Evolutionary conservation across 2,113 vertebrate species (phyloP).

Genomic region (Crotalus helleri): DNA sequence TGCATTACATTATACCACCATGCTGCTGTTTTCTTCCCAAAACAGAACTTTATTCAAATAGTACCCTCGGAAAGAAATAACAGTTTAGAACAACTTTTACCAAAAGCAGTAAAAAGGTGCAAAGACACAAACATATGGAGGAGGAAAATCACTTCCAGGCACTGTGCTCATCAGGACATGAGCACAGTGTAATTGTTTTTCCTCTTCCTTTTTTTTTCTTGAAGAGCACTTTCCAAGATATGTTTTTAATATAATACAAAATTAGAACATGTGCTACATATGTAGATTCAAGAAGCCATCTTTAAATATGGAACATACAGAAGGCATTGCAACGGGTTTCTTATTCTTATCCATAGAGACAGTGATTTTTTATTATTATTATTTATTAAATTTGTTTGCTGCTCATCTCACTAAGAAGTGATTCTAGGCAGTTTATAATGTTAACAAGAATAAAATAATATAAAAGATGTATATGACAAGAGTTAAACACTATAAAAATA

Average conservation of each 20-base stretch:
- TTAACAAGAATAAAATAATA: too few species aligned
- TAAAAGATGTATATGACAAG: neutral
- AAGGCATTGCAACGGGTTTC: neutral
- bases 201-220: neutral
- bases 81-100: neutral
- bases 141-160: neutral
- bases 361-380: neutral
- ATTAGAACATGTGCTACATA: neutral
- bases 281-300: neutral
- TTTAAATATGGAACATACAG: neutral
- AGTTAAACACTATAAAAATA: neutral
- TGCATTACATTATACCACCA: neutral
- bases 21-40: neutral
- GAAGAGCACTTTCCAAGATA: neutral
- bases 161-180: neutral
- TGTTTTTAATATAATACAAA: neutral
- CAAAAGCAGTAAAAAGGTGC: neutral
- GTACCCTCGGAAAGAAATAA: neutral
- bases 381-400: neutral
- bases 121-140: neutral
- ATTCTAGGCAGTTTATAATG: neutral
- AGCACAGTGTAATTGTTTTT: neutral
- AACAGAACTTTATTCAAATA: neutral
- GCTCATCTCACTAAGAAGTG: neutral
- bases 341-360: neutral